phyloP scores from a whole-genome alignment of 2,888 invertebrate species.

The Torymus tubicola region DNA sequence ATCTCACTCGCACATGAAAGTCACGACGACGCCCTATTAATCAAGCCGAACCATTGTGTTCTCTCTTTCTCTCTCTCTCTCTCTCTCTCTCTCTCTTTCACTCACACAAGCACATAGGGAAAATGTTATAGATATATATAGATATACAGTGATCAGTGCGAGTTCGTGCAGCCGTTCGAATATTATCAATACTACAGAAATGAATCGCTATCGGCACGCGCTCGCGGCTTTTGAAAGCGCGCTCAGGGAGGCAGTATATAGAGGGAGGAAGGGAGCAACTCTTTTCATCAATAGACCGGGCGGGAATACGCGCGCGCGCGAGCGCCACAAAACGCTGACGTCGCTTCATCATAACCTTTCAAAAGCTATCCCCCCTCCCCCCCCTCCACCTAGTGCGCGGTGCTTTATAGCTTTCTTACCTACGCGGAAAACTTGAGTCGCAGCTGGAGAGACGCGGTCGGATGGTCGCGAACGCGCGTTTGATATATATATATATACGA shows the following conservation, averaged over 20 bases:
- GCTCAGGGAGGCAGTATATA: conserved; percentile 58
- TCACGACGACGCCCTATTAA: conserved; percentile 63
- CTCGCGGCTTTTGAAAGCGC: conserved; percentile 45
- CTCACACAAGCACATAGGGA: conserved; percentile 30
- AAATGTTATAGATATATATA: conserved; percentile 33
- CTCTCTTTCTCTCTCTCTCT: too few species aligned
- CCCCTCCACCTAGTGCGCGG: too few species aligned
- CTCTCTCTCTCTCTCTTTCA: too few species aligned
- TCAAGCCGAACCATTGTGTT: conserved; percentile 60
- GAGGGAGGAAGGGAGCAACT: conserved; percentile 50
- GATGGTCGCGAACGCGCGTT: too few species aligned
- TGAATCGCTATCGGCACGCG: conserved; percentile 61
- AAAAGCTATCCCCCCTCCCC: conserved; percentile 54
- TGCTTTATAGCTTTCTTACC: conserved; percentile 54
- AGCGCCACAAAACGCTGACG: conserved; percentile 55
- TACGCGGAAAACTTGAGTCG: conserved; percentile 48
- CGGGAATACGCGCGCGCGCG: conserved; percentile 34
- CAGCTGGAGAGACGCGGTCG: conserved; percentile 31
- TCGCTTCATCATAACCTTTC: conserved; percentile 60
- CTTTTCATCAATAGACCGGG: conserved; percentile 67
- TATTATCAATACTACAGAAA: conserved; percentile 64
- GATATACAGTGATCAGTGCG: conserved; percentile 56
- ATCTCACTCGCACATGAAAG: conserved; percentile 65
- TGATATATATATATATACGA: too few species aligned
- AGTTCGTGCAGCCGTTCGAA: conserved; percentile 59